Conservation (phyloP, 2,888 invertebrate species). For the Teleogryllus oceanicus region DNA sequence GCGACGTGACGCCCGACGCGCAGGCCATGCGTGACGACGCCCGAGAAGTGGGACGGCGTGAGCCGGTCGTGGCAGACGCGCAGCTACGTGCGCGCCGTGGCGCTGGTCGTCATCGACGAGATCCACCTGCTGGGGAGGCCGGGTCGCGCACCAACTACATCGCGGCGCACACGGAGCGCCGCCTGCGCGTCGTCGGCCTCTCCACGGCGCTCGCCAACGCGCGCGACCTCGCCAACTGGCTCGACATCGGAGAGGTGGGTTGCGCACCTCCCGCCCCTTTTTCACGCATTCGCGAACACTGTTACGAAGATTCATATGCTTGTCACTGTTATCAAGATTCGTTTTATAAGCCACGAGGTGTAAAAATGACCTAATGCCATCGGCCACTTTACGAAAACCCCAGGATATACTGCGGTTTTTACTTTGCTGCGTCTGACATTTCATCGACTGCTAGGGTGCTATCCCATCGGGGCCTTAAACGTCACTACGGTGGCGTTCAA, state of each 20-base stretch:
- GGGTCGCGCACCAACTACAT: constrained; percentile 97
- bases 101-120: constrained; percentile 94
- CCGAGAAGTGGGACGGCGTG: constrained; percentile 99
- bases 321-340: too few species aligned
- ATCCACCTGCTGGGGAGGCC: constrained; percentile 95
- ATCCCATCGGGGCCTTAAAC: too few species aligned
- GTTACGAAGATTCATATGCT: too few species aligned
- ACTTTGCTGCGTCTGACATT: too few species aligned
- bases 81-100: constrained; percentile 87
- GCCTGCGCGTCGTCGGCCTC: constrained; percentile 85
- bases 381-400: too few species aligned
- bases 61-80: constrained; percentile 97
- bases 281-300: too few species aligned
- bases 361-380: too few species aligned
- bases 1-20: constrained; percentile 77
- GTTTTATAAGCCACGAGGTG: too few species aligned
- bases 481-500: too few species aligned
- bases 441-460: too few species aligned
- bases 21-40: constrained; percentile 92
- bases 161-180: constrained; percentile 77
- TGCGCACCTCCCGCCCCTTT: too few species aligned
- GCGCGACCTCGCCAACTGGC: constrained; percentile 92
- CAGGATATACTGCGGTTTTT: too few species aligned
- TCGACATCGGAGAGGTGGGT: constrained; percentile 66
- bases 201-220: constrained; percentile 98